phyloP scores from a whole-genome alignment of 2,888 invertebrate genomes.

The Drosophila melanosoma region DNA sequence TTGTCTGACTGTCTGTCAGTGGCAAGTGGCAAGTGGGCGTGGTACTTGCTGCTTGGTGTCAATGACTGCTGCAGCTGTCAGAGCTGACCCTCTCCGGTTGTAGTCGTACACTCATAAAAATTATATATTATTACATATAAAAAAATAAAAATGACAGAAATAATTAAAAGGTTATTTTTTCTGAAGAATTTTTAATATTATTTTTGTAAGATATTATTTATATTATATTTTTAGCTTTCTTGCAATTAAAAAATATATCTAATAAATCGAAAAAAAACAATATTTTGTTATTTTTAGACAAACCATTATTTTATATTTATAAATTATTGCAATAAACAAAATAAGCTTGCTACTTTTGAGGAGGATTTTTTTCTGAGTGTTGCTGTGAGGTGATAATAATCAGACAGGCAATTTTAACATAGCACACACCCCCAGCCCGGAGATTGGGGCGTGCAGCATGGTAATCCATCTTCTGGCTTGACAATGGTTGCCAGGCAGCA shows the following conservation, averaged over 20 bases:
- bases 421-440: slow-evolving; percentile 47
- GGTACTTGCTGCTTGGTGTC: slow-evolving; percentile 57
- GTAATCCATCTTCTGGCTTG: slow-evolving; percentile 77
- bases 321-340: not conserved
- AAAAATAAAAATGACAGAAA: no score
- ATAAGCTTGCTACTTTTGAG: not conserved
- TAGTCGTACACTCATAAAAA: not conserved
- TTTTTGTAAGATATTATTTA: no score
- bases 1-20: slow-evolving; percentile 17
- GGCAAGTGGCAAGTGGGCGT: slow-evolving; percentile 25
- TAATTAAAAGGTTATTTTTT: no score
- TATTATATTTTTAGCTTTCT: not conserved
- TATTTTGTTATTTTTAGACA: no score
- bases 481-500: slow-evolving; percentile 59
- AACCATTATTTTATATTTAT: not conserved
- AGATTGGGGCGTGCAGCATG: slow-evolving; percentile 25
- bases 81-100: not conserved
- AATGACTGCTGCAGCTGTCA: slow-evolving; percentile 61
- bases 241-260: not conserved
- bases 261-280: no score
- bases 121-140: no score
- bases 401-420: slow-evolving; percentile 77
- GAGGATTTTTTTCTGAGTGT: not conserved
- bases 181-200: no score
- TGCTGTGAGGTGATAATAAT: slow-evolving; percentile 73